Evolutionary conservation across 2,797 vertebrate genomes (phyloP).

Genomic region (Enteromius radiatus): DNA sequence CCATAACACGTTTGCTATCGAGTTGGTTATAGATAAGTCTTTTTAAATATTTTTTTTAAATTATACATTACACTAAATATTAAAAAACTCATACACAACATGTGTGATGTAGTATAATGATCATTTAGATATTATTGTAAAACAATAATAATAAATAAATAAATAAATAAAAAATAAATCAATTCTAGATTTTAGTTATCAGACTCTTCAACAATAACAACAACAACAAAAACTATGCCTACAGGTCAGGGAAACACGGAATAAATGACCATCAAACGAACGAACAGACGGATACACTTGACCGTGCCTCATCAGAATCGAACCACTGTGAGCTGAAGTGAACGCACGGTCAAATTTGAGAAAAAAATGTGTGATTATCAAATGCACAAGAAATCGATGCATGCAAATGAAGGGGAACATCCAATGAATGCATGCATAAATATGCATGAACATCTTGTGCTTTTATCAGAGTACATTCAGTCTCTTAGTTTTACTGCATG

Average conservation of each 20-base stretch:
- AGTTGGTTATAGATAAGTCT: not conserved
- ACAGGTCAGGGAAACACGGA: not conserved
- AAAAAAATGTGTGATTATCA: not conserved
- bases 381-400: not conserved
- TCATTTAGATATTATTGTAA: not conserved
- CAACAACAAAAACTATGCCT: not conserved
- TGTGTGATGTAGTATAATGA: not conserved
- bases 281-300: conserved; percentile 23
- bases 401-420: not conserved
- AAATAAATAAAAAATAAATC: no score
- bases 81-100: not conserved
- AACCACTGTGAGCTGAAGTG: not conserved
- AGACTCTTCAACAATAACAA: not conserved
- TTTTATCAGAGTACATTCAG: not conserved
- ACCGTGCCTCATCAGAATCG: conserved; percentile 31
- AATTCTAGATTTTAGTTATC: not conserved
- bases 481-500: not conserved
- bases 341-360: conserved; percentile 8
- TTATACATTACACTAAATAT: not conserved
- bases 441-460: not conserved
- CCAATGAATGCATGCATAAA: not conserved
- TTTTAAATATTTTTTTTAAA: not conserved
- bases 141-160: no score
- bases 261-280: not conserved
- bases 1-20: not conserved